Conservation (phyloP, 2,888 invertebrate genomes). For the Torymus texanus region DNA sequence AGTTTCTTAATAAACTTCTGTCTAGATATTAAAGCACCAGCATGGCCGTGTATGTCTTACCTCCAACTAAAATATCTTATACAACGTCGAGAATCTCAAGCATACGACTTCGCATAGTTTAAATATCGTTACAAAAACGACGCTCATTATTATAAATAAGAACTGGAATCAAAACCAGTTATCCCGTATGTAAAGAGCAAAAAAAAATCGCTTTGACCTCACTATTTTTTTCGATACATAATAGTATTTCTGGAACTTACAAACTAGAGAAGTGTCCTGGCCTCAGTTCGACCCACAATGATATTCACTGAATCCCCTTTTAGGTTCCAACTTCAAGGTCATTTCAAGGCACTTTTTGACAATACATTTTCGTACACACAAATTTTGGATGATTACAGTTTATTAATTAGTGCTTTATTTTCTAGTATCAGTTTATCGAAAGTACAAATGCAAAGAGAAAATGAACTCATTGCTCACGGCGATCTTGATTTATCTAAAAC, state of each 20-base stretch:
- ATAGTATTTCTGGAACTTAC: slow-evolving; percentile 65
- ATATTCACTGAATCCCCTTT: slow-evolving; percentile 61
- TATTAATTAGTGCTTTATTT: slow-evolving; percentile 34
- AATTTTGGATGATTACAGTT: slow-evolving; percentile 42
- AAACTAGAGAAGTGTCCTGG: slow-evolving; percentile 70
- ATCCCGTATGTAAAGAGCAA: slow-evolving; percentile 12
- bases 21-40: slow-evolving; percentile 38
- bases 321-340: slow-evolving; percentile 63
- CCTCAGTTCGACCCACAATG: slow-evolving; percentile 66
- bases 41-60: slow-evolving; percentile 35
- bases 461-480: background rate
- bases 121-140: slow-evolving; percentile 42
- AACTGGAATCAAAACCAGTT: background rate
- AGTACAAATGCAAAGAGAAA: slow-evolving; percentile 27
- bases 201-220: slow-evolving; percentile 37
- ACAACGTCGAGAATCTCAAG: slow-evolving; percentile 36
- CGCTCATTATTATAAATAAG: slow-evolving; percentile 31
- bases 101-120: slow-evolving; percentile 28
- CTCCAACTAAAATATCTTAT: slow-evolving; percentile 23
- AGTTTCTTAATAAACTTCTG: slow-evolving; percentile 33
- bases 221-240: slow-evolving; percentile 59
- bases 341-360: slow-evolving; percentile 66
- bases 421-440: slow-evolving; percentile 8
- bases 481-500: slow-evolving; percentile 19
- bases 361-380: slow-evolving; percentile 29